Evolutionary conservation across 2,113 vertebrate genomes (phyloP).

Genomic region (Brachyhypopomus gauderio): DNA sequence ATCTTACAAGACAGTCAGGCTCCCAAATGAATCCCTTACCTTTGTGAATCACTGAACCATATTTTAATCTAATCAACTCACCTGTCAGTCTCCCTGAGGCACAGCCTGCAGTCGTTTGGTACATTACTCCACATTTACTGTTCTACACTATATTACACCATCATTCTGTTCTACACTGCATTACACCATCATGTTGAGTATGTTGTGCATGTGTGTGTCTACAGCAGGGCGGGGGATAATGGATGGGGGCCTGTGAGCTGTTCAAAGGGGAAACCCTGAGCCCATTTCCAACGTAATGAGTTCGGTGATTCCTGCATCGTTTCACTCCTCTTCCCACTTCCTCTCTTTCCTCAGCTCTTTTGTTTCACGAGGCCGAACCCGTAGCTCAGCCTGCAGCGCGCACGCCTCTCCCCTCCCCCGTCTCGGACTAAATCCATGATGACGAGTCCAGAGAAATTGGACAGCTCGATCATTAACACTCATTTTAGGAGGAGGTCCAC

Average conservation of each 20-base stretch:
- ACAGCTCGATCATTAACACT: neutral
- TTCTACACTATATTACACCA: conserved; percentile 13
- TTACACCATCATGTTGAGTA: neutral
- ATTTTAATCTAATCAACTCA: conserved; percentile 49
- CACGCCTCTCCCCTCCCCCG: neutral
- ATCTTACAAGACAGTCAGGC: conserved; percentile 35
- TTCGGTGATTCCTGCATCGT: neutral
- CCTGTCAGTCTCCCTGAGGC: conserved; percentile 45
- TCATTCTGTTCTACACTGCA: conserved; percentile 8
- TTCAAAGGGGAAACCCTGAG: neutral
- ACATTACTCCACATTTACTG: conserved; percentile 34
- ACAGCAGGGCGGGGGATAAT: neutral
- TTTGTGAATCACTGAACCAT: conserved; percentile 47
- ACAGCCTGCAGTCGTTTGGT: conserved; percentile 38
- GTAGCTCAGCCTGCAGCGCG: too few relatives aligned
- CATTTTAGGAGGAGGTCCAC: neutral
- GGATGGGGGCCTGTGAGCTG: neutral
- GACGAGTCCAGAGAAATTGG: neutral
- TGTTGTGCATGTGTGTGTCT: neutral
- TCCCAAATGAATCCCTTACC: conserved; percentile 11
- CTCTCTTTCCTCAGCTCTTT: neutral
- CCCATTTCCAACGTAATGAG: neutral
- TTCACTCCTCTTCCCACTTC: neutral
- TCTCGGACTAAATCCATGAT: neutral
- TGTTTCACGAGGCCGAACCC: conserved; percentile 13